Conservation (phyloP, 2,113 vertebrate species). For the Grammomys surdaster region DNA sequence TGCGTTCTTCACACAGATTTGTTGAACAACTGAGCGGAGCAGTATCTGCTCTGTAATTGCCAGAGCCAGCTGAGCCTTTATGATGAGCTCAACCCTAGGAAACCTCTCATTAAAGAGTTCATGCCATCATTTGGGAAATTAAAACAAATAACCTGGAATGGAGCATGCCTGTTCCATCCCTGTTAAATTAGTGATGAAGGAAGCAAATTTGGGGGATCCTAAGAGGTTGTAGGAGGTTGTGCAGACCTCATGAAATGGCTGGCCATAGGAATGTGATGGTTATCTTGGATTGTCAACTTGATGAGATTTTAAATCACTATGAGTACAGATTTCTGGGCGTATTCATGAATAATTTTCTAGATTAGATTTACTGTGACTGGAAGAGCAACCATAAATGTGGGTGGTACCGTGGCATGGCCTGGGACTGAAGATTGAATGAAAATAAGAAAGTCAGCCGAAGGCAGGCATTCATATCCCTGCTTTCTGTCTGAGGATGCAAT, state of each 20-base stretch:
- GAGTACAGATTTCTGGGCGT: neutral
- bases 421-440: neutral
- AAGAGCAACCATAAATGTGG: neutral
- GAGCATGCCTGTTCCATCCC: neutral
- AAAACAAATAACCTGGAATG: constrained; percentile 17
- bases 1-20: neutral
- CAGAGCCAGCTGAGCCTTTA: neutral
- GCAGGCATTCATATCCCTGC: neutral
- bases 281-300: neutral
- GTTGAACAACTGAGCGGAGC: neutral
- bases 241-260: neutral
- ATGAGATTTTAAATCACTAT: neutral
- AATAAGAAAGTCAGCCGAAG: neutral
- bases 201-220: neutral
- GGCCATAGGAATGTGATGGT: neutral
- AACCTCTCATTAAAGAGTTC: neutral
- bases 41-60: neutral
- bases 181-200: neutral
- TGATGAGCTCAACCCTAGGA: neutral
- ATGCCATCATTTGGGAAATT: constrained; percentile 9
- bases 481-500: neutral
- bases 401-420: neutral
- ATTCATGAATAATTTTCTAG: neutral
- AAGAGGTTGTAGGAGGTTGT: neutral
- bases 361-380: neutral